phyloP scores from a whole-genome alignment of 2,113 vertebrate genomes.

The Thryonomys swinderianus region DNA sequence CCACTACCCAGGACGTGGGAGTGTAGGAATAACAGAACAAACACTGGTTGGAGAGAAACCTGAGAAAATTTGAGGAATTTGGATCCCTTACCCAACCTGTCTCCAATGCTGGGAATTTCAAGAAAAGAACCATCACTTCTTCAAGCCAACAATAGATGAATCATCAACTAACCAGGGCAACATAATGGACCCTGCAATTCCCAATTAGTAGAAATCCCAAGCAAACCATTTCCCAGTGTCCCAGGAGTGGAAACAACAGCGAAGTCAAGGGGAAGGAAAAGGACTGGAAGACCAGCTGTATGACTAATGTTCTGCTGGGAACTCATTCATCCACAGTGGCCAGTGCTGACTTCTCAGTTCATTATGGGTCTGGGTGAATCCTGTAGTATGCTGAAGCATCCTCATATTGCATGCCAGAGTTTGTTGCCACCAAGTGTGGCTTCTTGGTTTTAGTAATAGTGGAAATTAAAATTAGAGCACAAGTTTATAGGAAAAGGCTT shows the following conservation, averaged over 20 bases:
- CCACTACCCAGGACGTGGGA: neutral
- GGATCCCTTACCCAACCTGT: neutral
- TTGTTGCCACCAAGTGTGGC: neutral
- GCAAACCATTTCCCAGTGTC: neutral
- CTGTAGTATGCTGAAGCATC: neutral
- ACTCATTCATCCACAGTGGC: neutral
- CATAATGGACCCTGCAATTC: neutral
- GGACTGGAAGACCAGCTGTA: neutral
- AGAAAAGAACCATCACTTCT: neutral
- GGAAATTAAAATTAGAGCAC: neutral
- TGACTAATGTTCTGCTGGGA: neutral
- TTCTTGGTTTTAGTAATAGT: neutral
- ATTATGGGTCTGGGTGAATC: neutral
- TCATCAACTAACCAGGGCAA: neutral
- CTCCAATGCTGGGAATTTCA: neutral
- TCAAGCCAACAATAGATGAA: neutral
- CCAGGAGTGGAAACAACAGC: neutral
- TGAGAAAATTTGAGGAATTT: neutral
- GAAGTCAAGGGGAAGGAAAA: neutral
- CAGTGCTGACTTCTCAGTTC: neutral
- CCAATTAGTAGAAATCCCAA: neutral
- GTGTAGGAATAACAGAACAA: neutral
- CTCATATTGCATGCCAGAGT: neutral
- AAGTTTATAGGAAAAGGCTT: neutral
- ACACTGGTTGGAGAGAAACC: neutral